Evolutionary conservation across 2,888 invertebrate genomes (phyloP).

Genomic region (Xylota segnis): DNA sequence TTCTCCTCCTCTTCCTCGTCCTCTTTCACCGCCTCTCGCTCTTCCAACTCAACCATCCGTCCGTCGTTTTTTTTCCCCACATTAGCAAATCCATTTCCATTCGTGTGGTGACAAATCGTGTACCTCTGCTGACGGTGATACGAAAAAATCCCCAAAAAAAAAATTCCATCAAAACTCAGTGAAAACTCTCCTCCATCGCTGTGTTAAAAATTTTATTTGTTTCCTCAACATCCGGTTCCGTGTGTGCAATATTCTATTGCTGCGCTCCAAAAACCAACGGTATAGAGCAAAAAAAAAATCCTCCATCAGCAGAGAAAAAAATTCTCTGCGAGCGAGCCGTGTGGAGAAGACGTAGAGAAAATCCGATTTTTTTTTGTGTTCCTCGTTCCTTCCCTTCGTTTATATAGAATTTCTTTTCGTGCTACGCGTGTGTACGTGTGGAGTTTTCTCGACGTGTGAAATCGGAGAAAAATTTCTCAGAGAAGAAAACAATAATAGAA

Average conservation of each 20-base stretch:
- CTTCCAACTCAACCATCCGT: conserved; percentile 24
- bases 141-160: conserved; percentile 15
- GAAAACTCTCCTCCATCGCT: conserved; percentile 22
- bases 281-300: conserved; percentile 38
- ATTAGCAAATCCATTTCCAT: conserved; percentile 35
- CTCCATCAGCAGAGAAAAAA: conserved; percentile 72
- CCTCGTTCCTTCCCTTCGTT: conserved; percentile 52
- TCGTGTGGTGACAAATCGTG: conserved; percentile 64
- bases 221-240: conserved; percentile 59
- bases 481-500: conserved; percentile 73
- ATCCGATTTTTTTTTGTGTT: conserved; percentile 45
- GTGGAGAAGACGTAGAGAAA: conserved; percentile 76
- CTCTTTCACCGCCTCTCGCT: conserved; percentile 56
- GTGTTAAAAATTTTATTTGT: conserved; percentile 19
- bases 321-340: conserved; percentile 73
- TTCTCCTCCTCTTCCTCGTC: conserved; percentile 41
- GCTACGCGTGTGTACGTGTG: conserved; percentile 75
- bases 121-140: conserved; percentile 12
- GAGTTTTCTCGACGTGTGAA: conserved; percentile 77
- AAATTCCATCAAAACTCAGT: conserved; percentile 10
- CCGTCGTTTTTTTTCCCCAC: conserved; percentile 47
- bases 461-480: conserved; percentile 73
- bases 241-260: conserved; percentile 49
- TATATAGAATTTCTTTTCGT: conserved; percentile 68
- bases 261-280: conserved; percentile 69